Percentiles rank a stretch among this genome's conserved stretches.
Conservation (phyloP, 2,113 vertebrate genomes). For the Corynorhinus townsendii region DNA sequence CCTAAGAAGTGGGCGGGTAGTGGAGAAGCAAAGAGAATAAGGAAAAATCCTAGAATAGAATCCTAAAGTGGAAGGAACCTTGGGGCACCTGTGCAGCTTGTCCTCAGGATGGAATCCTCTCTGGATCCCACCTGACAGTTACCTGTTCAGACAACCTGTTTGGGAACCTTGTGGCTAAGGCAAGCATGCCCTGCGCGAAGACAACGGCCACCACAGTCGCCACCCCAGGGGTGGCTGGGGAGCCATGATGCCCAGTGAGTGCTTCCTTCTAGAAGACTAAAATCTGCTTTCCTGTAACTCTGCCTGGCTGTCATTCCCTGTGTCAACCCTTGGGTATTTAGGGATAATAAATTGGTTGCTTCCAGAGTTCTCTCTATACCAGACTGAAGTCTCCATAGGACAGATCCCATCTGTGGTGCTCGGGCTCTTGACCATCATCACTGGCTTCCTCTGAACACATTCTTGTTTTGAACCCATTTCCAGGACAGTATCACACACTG, state of each 20-base stretch:
- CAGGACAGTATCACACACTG: background rate
- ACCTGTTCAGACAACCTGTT: too few species aligned
- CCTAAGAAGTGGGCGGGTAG: background rate
- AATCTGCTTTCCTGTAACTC: background rate
- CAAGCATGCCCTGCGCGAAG: fast-evolving
- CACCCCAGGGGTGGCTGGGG: fast-evolving
- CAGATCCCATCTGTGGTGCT: background rate
- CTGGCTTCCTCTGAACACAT: background rate
- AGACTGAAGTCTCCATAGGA: background rate
- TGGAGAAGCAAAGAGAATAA: background rate
- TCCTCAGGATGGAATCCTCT: background rate
- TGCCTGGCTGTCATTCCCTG: background rate
- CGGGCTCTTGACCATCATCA: background rate
- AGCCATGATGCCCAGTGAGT: fast-evolving
- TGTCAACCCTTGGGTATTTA: background rate
- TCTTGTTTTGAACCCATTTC: background rate
- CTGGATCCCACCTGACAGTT: background rate
- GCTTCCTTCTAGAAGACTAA: background rate
- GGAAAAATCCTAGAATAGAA: background rate
- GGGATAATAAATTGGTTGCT: background rate
- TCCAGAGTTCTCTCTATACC: background rate
- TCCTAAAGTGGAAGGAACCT: background rate
- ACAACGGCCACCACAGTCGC: background rate
- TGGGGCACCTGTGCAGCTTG: background rate
- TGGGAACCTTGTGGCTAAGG: background rate